Evolutionary conservation across 2,113 vertebrate genomes (phyloP), one percentile per base, ranked within the genome.

Genomic region (Erpornis zantholeuca): DNA sequence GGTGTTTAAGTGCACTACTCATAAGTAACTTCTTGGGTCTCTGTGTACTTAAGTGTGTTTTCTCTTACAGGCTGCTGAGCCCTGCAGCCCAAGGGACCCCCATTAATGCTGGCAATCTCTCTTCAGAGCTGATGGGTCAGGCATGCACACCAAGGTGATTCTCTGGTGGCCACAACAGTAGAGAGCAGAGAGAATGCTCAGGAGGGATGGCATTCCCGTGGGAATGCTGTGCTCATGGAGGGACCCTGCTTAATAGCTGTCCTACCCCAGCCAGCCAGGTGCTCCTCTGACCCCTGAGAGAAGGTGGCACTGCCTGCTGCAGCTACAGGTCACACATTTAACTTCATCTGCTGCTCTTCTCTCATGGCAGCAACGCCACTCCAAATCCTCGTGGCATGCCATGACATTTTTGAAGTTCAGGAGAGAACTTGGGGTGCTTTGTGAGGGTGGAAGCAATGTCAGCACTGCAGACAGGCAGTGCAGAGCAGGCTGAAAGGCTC

Each of bases 361-460:
- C 2, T 3, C 27, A 11, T 16, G 68, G 64, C 45, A 28, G 1
- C 0, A 2, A 3, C 5, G 14, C n/a, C 6, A 0, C 42, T 85
- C 29, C 61, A 45, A 64, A 28, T 13, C 53, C 49, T 54, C 10
- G 18, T 14, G 76, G 17, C 27, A 1, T 50, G 31, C 36, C 15
- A 0, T 25, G 54, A 3, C 3, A 2, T 31, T 40, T 53, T 6
- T 27, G 25, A 7, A 6, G 13, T 31, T 59, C 10, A 25, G 38
- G 23, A 54, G 53, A 36, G 42, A 45, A 7, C 12, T 14, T 12
- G 44, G 7, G 47, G 25, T 40, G 21, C 25, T 64, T 23, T 64
- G 23, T 45, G 54, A 42, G 27, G 40, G 22, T 14, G 7, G 35
- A 18, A 14, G 33, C 2, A 25, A 3, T 2, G 33, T 29, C 77